Base-by-base conservation (phyloP, 92 coral and sea anemone genomes). In the Zoanthus solanderi region DNA sequence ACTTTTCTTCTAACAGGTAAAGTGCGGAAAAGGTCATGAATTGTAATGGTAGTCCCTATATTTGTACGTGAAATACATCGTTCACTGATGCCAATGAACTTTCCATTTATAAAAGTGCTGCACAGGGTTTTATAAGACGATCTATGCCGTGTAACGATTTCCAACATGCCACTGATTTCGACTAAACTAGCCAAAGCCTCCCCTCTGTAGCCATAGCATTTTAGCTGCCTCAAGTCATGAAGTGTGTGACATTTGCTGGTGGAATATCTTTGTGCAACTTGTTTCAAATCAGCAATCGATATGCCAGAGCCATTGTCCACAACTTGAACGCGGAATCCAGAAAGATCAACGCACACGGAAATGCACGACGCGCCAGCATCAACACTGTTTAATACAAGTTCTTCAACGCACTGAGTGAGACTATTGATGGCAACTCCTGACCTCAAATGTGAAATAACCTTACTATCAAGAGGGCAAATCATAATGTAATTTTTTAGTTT, bases 101-200 rank as follows among this genome's bases (percentile, higher is more conserved):
- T 93, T 52, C 95, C 95, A 78, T 73, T 94, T 57, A 91, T 78
- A 82, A 95, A 92, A 44, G 92, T 88, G 84, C 96, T 97, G 84
- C 96, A 97, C 83, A 89, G 88, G 18, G 99, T 97, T 56, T 94
- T 92, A 88, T 91, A 91, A 28, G 97, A 95, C 75, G 97, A 82
- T 56, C 91, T 92, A 78, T 95, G 96, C 18, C 98, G 93, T 7
- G 99, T 89, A 44, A 92, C 89, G 76, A 97, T 85, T 90, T 97
- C 99, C 44, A 97, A 53, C 77, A 92, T 90, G 50, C 94, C 95
- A 87, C 96, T 89, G 68, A 92, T 88, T 89, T 92, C 94, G 75
- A 94, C 86, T 76, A 97, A 84, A 75, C 99, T 97, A 67, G 98
- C 98, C 29, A 97, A 78, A 46, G 99, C 98, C 75, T 97, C 99